Evolutionary conservation across 2,113 vertebrate species (phyloP).

Genomic region (Taxidea taxus): DNA sequence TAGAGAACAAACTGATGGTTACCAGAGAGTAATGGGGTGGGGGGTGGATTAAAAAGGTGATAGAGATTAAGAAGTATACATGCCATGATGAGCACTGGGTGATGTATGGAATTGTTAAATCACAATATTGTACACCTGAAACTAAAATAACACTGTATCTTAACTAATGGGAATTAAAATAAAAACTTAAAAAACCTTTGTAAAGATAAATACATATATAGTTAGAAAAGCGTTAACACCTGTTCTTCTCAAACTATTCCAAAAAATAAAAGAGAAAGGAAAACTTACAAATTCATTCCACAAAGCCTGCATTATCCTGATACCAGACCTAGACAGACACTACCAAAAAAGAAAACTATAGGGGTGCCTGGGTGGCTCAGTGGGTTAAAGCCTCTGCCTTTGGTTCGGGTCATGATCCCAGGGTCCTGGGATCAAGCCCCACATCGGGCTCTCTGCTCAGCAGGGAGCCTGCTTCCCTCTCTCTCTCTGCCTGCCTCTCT

Average conservation of each 20-base stretch:
- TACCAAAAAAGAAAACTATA: neutral
- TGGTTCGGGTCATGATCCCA: too few relatives aligned
- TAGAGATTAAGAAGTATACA: neutral
- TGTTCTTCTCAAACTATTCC: neutral
- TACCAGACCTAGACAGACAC: neutral
- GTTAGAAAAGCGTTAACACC: neutral
- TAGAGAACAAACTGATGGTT: neutral
- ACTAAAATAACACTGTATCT: neutral
- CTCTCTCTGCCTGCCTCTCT: too few relatives aligned
- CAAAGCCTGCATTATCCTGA: neutral
- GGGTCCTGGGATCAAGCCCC: too few relatives aligned
- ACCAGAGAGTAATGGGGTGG: neutral
- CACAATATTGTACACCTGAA: neutral
- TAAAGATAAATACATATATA: neutral
- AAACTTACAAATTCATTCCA: neutral
- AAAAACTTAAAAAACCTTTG: neutral
- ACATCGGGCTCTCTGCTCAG: too few relatives aligned
- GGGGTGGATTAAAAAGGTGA: neutral
- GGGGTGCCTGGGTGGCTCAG: too few relatives aligned
- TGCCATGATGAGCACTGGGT: neutral
- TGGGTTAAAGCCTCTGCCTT: too few relatives aligned
- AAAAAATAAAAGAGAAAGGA: neutral
- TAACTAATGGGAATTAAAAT: neutral
- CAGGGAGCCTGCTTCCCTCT: too few relatives aligned
- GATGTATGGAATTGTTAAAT: neutral